These are phyloP conservation scores for Phenacoccus solenopsis DNA, from an alignment of 1,140 invertebrate species.

Conservation along the genomic window DNA sequence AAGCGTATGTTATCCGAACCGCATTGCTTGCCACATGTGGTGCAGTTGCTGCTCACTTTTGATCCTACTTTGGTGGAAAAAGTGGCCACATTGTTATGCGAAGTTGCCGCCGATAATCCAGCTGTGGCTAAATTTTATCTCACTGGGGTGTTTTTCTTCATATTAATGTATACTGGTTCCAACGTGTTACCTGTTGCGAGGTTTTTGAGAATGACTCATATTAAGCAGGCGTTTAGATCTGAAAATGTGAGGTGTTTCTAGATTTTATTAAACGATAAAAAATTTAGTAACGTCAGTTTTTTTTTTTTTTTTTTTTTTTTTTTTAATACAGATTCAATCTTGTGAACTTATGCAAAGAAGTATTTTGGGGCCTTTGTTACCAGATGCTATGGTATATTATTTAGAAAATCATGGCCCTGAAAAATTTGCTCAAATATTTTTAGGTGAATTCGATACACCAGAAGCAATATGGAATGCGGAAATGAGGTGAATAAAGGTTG, in stretches of 20 bases:
- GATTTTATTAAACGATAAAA: constrained; percentile 4
- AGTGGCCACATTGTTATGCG: constrained; percentile 62
- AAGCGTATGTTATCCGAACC: constrained; percentile 82
- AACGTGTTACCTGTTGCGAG: constrained; percentile 91
- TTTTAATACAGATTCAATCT: constrained; percentile 37
- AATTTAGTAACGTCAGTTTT: neutral
- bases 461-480: constrained; percentile 92
- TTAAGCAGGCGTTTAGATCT: constrained; percentile 82
- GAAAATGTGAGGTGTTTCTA: constrained; percentile 57
- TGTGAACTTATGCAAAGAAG: constrained; percentile 73
- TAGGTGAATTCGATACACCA: constrained; percentile 98
- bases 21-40: constrained; percentile 82
- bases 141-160: constrained; percentile 96
- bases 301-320: neutral
- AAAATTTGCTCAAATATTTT: constrained; percentile 96
- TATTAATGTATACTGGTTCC: constrained; percentile 98
- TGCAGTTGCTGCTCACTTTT: constrained; percentile 92
- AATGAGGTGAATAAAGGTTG: constrained; percentile 58
- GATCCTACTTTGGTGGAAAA: constrained; percentile 93
- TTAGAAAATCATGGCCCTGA: constrained; percentile 96
- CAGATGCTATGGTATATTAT: constrained; percentile 98
- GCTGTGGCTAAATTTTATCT: constrained; percentile 85
- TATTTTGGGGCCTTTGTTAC: constrained; percentile 83
- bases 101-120: constrained; percentile 92
- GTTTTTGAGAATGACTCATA: constrained; percentile 88